Evolutionary conservation across 1,140 invertebrate genomes (phyloP), one percentile per base, ranked within the genome.

Genomic region (Micrasema minimum): DNA sequence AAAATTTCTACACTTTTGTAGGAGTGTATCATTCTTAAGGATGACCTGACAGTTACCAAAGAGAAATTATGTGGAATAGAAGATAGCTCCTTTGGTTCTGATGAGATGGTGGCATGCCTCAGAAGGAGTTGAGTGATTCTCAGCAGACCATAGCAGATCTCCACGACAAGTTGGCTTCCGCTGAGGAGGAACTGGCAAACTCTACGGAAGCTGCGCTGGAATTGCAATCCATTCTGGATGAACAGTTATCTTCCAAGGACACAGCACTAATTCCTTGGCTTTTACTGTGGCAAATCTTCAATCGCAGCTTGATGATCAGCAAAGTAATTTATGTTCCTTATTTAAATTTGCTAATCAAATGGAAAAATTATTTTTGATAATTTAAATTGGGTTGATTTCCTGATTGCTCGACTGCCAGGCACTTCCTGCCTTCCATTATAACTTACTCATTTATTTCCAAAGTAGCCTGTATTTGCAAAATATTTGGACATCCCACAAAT

Each of bases 11-110:
- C 16, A 80, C 79, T 38, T 86, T 62, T 70, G n/a, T 26, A 91
- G 83, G 90, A 92, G 77, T 90, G 89, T 77, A 85, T 86, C 57
- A 86, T 87, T 43, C 79, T 92, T 10, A 88, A 90, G 80, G 87
- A 87, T 64, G 87, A 91, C 72, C 82, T 89, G 41, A 84, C 86
- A 74, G 81, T 87, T 71, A 85, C 85, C 26, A 85, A 91, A 75
- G 86, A 84, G 59, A 88, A 92, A 76, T 77, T 87, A 74, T 83
- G 83, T 75, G 80, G 85, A 75, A 89, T 89, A 69, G 88, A 91
- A 82, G 87, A 90, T 76, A 89, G 86, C 78, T 90, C 89, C 4
- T 90, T 90, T 80, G 90, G 89, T 5, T 89, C 89, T 75, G 89
- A 91, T 74, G 90, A 91, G 78, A 89, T 91, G 87, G 88, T 92